Base-by-base conservation (phyloP, 1,140 invertebrate species). In the Cherax quadricarinatus region DNA sequence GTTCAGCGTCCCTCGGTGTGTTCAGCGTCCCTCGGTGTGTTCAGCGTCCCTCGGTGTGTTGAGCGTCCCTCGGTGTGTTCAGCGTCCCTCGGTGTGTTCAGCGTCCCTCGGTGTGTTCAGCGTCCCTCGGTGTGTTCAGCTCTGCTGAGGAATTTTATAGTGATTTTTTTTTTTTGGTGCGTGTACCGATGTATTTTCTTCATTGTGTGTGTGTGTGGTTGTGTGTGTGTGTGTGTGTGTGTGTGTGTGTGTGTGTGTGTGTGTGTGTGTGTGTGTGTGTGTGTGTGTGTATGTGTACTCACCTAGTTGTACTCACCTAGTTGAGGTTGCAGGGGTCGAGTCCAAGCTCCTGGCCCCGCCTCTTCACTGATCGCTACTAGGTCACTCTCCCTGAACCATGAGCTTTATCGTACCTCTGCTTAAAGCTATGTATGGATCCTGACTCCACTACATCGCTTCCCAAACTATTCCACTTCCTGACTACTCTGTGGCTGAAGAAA, bases 181-280 rank as follows among this genome's bases (percentile, higher is more conserved):
- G 16, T 14, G 6, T 70, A 70, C 66, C 21, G 66, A 70, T 70
- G 66, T 70, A 18, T 18, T 21, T 70, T 70, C 14, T 14, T 57
- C 16, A 70, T 5, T 66, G 62, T 66, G 62, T 66, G 62, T 66
- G 62, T 66, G 62, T 66, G 62, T 66, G 62, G 12, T 10, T 66
- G 62, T 66, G 62, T 66, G 62, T 66, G 62, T 66, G 62, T 66
- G 62, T 66, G 62, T 66, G 62, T 66, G 62, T 66, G 62, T 66
- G 62, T 66, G 62, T 66, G 62, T 66, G 62, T 66, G 62, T 66
- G 62, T 66, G 62, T 66, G 62, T 66, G 62, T 66, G 62, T 66
- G 62, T 66, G 62, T 66, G 62, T 66, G 62, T 66, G 62, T 66
- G 62, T 66, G 62, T 66, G 62, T 66, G 62, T 66, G 62, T 66